Evolutionary conservation across 1,140 invertebrate species (phyloP).

Genomic region (Globodera ellingtonae): DNA sequence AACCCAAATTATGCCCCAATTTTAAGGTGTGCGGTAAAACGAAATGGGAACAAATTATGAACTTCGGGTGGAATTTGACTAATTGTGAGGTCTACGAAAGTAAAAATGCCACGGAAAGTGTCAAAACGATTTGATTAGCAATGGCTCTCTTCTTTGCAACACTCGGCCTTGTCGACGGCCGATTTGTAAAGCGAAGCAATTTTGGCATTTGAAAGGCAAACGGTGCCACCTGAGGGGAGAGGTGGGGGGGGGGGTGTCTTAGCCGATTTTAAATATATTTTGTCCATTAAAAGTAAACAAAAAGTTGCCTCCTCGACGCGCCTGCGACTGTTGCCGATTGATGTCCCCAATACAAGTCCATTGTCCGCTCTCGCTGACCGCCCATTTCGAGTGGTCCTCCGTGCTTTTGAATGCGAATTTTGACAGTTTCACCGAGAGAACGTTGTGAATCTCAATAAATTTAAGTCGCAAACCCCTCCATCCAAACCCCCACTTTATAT

Average conservation of each 20-base stretch:
- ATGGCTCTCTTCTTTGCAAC: conserved; percentile 41
- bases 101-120: background rate
- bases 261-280: background rate
- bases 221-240: conserved; percentile 78
- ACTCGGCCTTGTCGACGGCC: conserved; percentile 54
- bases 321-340: conserved; percentile 76
- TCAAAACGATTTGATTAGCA: background rate
- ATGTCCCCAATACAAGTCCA: conserved; percentile 90
- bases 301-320: background rate
- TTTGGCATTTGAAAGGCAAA: conserved; percentile 72
- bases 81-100: too few species aligned
- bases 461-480: background rate
- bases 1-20: too few species aligned
- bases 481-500: background rate
- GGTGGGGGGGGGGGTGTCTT: conserved; percentile 74
- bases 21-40: too few species aligned
- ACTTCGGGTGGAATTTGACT: too few species aligned
- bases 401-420: conserved; percentile 72
- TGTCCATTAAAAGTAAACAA: background rate
- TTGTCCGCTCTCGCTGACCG: conserved; percentile 71
- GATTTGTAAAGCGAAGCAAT: conserved; percentile 70
- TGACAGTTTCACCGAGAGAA: conserved; percentile 50
- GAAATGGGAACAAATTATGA: too few species aligned
- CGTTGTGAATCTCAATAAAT: conserved; percentile 61
- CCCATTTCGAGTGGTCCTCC: conserved; percentile 90